Evolutionary conservation across 1,140 invertebrate genomes (phyloP).

Genomic region (Dufourea novaeangliae): DNA sequence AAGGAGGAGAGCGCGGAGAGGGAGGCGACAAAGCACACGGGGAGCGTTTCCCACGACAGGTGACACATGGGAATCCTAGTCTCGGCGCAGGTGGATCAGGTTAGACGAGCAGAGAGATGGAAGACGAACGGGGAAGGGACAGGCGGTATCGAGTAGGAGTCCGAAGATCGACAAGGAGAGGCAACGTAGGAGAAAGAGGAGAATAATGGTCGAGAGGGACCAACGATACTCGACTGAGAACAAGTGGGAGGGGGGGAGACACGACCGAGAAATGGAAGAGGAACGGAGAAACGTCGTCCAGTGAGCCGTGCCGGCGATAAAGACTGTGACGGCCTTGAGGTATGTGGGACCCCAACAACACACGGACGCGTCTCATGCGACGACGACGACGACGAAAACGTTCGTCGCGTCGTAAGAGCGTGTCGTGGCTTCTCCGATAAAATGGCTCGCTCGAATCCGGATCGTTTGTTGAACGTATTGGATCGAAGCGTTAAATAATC

Average conservation of each 20-base stretch:
- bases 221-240: slow-evolving; percentile 20
- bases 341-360: slow-evolving; percentile 39
- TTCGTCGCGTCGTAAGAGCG: background rate
- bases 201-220: slow-evolving; percentile 30
- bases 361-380: background rate
- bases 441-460: background rate
- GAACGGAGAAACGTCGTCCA: slow-evolving; percentile 44
- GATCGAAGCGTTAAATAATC: background rate
- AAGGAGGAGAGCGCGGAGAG: slow-evolving; percentile 60
- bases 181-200: slow-evolving; percentile 26
- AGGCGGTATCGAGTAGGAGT: slow-evolving; percentile 38
- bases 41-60: slow-evolving; percentile 79
- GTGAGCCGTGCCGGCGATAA: slow-evolving; percentile 47
- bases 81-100: slow-evolving; percentile 77
- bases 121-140: slow-evolving; percentile 27
- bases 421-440: slow-evolving; percentile 13
- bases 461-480: background rate
- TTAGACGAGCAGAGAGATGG: slow-evolving; percentile 57
- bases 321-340: slow-evolving; percentile 54
- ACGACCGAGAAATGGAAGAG: slow-evolving; percentile 37
- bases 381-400: slow-evolving; percentile 16
- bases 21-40: slow-evolving; percentile 64
- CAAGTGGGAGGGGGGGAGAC: slow-evolving; percentile 9
- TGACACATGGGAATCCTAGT: slow-evolving; percentile 80
- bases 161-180: slow-evolving; percentile 19